Evolutionary conservation across 2,888 invertebrate species (phyloP).

Genomic region (Phyllotreta striolata): DNA sequence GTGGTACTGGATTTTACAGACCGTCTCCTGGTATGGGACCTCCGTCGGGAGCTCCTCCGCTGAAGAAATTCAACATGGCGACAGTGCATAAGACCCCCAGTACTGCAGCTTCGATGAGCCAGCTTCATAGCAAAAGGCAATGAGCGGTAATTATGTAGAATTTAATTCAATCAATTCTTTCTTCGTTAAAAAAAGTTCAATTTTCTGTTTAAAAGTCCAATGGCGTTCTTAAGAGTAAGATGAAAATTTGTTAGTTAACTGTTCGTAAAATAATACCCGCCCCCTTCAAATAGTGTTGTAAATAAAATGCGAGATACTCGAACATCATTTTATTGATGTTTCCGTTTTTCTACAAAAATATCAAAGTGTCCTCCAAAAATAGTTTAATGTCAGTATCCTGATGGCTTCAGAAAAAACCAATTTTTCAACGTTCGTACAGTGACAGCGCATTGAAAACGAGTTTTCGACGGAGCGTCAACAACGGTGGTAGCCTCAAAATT

Average conservation of each 20-base stretch:
- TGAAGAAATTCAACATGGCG: constrained; percentile 24
- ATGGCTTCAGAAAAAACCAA: constrained; percentile 1
- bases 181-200: too few species aligned
- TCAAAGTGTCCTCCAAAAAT: constrained; percentile 11
- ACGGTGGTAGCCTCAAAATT: too few species aligned
- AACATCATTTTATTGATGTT: constrained; percentile 11
- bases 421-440: too few species aligned
- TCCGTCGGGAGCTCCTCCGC: constrained; percentile 2
- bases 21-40: constrained; percentile 48
- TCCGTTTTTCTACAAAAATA: constrained; percentile 14
- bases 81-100: constrained; percentile 40
- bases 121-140: constrained; percentile 35
- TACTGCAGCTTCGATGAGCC: constrained; percentile 41
- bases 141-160: constrained; percentile 24
- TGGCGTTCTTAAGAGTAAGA: too few species aligned
- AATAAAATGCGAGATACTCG: constrained; percentile 10
- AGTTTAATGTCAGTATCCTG: constrained; percentile 12
- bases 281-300: background rate
- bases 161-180: too few species aligned
- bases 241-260: too few species aligned
- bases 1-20: constrained; percentile 32
- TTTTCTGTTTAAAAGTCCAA: too few species aligned
- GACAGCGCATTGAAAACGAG: too few species aligned
- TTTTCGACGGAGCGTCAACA: too few species aligned
- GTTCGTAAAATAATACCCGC: too few species aligned